Evolutionary conservation across 2,113 vertebrate species (phyloP).

Genomic region (Trogon melanurus): DNA sequence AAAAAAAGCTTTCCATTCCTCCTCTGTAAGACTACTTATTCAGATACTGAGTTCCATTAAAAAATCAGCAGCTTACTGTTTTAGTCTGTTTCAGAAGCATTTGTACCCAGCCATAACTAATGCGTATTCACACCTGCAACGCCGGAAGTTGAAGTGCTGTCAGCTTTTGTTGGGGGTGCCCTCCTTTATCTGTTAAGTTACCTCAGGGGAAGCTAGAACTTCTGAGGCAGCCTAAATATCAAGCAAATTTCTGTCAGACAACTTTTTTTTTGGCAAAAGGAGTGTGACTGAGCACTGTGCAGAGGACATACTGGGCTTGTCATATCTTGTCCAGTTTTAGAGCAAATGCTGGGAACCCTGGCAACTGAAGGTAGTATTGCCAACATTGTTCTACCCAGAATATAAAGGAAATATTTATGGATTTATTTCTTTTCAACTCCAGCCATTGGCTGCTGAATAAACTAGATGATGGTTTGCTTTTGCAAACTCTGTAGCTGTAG

Average conservation of each 20-base stretch:
- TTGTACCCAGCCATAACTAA: neutral
- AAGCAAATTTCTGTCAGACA: neutral
- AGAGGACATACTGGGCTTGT: neutral
- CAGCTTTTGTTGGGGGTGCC: slow-evolving; percentile 3
- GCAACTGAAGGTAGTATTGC: neutral
- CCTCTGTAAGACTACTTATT: neutral
- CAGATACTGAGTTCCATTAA: neutral
- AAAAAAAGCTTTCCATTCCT: neutral
- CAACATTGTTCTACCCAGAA: neutral
- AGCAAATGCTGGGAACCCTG: neutral
- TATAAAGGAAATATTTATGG: neutral
- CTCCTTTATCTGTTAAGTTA: slow-evolving; percentile 33
- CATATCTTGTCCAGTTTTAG: neutral
- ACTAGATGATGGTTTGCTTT: neutral
- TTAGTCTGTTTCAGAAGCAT: neutral
- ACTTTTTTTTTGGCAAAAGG: neutral
- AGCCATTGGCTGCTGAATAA: neutral
- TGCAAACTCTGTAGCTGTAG: neutral
- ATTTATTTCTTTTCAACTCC: neutral
- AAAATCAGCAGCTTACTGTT: neutral
- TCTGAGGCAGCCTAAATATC: slow-evolving; percentile 5
- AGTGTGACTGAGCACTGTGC: neutral
- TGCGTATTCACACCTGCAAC: neutral
- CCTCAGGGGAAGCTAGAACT: neutral
- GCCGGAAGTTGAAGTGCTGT: neutral